Percentiles rank a stretch among this genome's conserved stretches.
Conservation (phyloP, 2,888 invertebrate species). For the Drosophila pegasa region DNA sequence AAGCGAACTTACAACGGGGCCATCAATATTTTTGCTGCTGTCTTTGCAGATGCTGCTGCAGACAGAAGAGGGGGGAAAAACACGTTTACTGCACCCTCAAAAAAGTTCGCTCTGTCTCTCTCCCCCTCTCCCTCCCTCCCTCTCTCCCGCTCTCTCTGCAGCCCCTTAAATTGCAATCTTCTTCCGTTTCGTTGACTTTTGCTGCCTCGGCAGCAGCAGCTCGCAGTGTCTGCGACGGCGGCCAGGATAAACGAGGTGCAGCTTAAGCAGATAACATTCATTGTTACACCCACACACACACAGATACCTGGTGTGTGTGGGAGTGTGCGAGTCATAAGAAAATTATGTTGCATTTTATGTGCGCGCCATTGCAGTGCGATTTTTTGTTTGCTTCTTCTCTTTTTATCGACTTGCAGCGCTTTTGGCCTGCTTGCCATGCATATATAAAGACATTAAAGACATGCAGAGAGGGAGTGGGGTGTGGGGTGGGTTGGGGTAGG, state of each 20-base stretch:
- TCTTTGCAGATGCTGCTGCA: conserved; percentile 10
- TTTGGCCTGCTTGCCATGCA: conserved; percentile 32
- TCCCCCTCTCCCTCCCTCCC: not conserved
- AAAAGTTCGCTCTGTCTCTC: not conserved
- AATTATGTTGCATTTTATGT: conserved; percentile 81
- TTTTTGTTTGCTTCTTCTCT: conserved; percentile 69
- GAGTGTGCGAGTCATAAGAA: conserved; percentile 75
- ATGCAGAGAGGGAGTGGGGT: not conserved
- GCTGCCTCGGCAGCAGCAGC: conserved; percentile 65
- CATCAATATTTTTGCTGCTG: conserved; percentile 67
- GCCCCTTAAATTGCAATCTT: conserved; percentile 76
- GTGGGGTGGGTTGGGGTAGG: not conserved
- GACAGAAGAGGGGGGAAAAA: conserved; percentile 34
- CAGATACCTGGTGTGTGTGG: conserved; percentile 15
- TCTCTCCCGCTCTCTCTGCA: not conserved
- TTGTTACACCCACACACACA: conserved; percentile 50
- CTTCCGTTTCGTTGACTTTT: conserved; percentile 79
- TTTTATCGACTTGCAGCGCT: conserved; percentile 32
- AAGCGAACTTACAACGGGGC: conserved; percentile 61
- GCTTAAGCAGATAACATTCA: conserved; percentile 80
- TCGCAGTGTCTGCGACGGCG: conserved; percentile 17
- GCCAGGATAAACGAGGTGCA: conserved; percentile 73
- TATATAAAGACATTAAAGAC: conserved; percentile 71
- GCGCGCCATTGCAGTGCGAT: conserved; percentile 56
- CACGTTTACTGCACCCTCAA: conserved; percentile 67